These are phyloP conservation scores for Chrysoperla carnea DNA, from an alignment of 1,140 invertebrate species.

Conservation along the genomic window DNA sequence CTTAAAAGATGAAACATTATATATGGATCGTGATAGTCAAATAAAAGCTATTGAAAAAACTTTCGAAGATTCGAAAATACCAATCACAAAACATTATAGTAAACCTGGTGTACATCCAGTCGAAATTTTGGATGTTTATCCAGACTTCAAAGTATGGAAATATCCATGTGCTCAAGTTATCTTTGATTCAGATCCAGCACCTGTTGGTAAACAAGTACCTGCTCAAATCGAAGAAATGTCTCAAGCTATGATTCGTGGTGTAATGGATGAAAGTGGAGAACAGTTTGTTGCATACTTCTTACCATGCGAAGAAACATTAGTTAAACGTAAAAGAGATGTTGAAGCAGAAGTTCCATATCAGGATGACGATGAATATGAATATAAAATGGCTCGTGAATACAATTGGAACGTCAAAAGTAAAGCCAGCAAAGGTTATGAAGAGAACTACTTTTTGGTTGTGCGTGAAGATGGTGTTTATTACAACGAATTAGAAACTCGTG, in stretches of 20 bases:
- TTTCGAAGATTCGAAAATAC: constrained; percentile 78
- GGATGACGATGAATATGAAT: constrained; percentile 86
- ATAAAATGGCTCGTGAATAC: constrained; percentile 88
- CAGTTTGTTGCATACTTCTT: constrained; percentile 98
- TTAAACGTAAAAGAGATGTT: constrained; percentile 70
- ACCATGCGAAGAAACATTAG: constrained; percentile 81
- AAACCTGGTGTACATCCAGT: constrained; percentile 89
- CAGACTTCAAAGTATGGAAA: constrained; percentile 93
- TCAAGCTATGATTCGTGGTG: constrained; percentile 96
- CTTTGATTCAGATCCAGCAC: constrained; percentile 93
- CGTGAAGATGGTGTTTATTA: constrained; percentile 85
- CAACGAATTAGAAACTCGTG: constrained; percentile 92
- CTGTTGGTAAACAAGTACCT: constrained; percentile 58
- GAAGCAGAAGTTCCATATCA: constrained; percentile 63
- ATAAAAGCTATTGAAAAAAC: constrained; percentile 96
- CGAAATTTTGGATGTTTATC: constrained; percentile 76
- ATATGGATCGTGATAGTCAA: constrained; percentile 94
- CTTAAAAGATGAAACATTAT: constrained; percentile 85
- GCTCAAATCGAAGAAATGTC: constrained; percentile 94
- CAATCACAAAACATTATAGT: constrained; percentile 84
- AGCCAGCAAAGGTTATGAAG: constrained; percentile 92
- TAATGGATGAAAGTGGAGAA: constrained; percentile 95
- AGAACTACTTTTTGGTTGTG: constrained; percentile 95
- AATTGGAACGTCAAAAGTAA: constrained; percentile 99
- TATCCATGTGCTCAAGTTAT: constrained; percentile 97